These are phyloP conservation scores for Nomada ferruginata DNA, from an alignment of 2,888 invertebrate genomes.

Conservation along the genomic window DNA sequence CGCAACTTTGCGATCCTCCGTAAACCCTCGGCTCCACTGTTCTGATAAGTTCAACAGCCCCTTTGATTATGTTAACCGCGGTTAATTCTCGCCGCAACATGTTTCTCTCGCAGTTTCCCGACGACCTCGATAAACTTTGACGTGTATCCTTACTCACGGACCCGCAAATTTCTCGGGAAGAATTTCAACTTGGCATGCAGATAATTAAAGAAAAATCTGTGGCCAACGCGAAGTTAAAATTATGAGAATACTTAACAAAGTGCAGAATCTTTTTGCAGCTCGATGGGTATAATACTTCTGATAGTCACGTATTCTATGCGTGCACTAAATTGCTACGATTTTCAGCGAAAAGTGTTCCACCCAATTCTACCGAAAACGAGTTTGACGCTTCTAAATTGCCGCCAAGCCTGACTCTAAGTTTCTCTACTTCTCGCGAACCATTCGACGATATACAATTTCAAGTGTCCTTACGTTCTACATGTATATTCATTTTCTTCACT, in stretches of 20 bases:
- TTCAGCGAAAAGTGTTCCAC: neutral
- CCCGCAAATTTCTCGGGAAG: neutral
- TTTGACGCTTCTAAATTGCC: neutral
- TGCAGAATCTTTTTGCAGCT: neutral
- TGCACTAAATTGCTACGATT: neutral
- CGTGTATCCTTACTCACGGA: neutral
- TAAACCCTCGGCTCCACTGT: slow-evolving; percentile 2
- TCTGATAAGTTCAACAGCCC: slow-evolving; percentile 15
- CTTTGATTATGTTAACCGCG: slow-evolving; percentile 27
- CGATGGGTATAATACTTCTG: too few species aligned
- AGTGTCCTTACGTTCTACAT: neutral
- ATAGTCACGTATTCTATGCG: neutral
- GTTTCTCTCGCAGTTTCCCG: neutral
- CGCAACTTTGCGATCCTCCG: slow-evolving; percentile 20
- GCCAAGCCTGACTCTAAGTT: neutral
- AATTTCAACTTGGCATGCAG: neutral
- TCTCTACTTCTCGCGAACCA: neutral
- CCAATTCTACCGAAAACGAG: neutral
- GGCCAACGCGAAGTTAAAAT: too few species aligned
- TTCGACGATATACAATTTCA: neutral
- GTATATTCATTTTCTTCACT: neutral
- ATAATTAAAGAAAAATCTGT: neutral
- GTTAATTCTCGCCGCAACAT: neutral
- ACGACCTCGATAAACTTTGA: slow-evolving; percentile 1
- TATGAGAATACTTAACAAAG: neutral